Evolutionary conservation across 2,797 vertebrate genomes (phyloP).

Genomic region (Austrolebias charrua): DNA sequence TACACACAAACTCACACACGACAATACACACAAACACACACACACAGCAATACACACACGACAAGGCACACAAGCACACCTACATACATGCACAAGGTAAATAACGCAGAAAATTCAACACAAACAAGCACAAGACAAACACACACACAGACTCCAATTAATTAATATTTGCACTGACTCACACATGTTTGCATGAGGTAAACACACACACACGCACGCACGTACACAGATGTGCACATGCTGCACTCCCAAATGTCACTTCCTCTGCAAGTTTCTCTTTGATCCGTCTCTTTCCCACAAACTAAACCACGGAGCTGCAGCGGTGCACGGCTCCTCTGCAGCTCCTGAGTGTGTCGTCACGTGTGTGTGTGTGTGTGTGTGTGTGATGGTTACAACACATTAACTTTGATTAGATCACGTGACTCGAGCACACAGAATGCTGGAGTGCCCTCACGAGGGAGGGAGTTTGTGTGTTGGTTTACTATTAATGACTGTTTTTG

Average conservation of each 20-base stretch:
- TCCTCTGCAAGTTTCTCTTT: constrained; percentile 16
- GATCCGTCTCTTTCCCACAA: constrained; percentile 1
- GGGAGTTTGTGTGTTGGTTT: no score
- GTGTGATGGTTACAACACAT: neutral
- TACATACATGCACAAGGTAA: neutral
- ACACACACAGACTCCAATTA: neutral
- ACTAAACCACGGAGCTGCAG: constrained; percentile 3
- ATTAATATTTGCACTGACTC: neutral
- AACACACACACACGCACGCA: neutral
- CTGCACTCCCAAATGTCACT: constrained; percentile 33
- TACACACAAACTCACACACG: neutral
- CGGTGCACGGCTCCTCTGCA: constrained; percentile 5
- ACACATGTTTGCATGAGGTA: neutral
- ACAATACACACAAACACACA: neutral
- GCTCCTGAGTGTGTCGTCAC: neutral
- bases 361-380: constrained; percentile 9
- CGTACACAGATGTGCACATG: constrained; percentile 3
- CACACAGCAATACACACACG: neutral
- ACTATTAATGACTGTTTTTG: no score
- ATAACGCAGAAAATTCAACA: neutral
- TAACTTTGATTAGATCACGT: neutral
- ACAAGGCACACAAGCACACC: neutral
- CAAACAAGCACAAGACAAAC: neutral
- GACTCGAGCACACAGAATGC: no score
- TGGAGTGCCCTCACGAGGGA: neutral